Evolutionary conservation across 2,113 vertebrate species (phyloP), one percentile per base, ranked within the genome.

Genomic region (Salvelinus fontinalis): DNA sequence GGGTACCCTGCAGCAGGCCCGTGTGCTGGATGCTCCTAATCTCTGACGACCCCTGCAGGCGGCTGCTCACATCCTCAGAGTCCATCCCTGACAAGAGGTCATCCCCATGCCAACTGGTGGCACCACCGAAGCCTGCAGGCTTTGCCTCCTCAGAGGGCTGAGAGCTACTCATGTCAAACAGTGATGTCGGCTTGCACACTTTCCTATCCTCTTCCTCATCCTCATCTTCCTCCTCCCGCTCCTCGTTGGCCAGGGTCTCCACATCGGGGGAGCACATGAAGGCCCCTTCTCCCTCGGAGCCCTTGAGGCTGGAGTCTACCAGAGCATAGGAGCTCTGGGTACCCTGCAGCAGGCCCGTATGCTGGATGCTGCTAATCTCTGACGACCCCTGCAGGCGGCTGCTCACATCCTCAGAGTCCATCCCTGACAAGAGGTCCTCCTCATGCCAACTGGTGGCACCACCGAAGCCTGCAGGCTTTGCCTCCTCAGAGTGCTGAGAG

Each of bases 301-400:
- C 39, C 39, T 44, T 44, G 39, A 44, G 39, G 39, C 39, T 44
- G 39, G 39, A 44, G 39, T 44, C 39, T 44, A 44, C 39, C 9
- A 44, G 39, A 9, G 9, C 39, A 39, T 93, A 89, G 5, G 89
- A 88, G 83, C 87, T 93, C 76, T 92, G 89, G 31, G 89, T 92
- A 49, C 90, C 90, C 73, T 93, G 90, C 57, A 93, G n/a, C 3
- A 92, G 77, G 0, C 85, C 90, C 0, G 89, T 90, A 83, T 92
- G 89, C 84, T 82, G 90, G 66, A 90, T 83, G 81, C 89, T 91
- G 80, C 88, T 91, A 74, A 91, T 77, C 80, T 86, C 88, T 1
- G 89, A 90, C 2, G 89, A 76, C 0, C 86, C 89, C 24, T 84
- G 89, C 84, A 85, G 91, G 16, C 85, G 84, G 34, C 90, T 89